phyloP scores from a whole-genome alignment of 2,113 vertebrate genomes.

The Nestor notabilis region DNA sequence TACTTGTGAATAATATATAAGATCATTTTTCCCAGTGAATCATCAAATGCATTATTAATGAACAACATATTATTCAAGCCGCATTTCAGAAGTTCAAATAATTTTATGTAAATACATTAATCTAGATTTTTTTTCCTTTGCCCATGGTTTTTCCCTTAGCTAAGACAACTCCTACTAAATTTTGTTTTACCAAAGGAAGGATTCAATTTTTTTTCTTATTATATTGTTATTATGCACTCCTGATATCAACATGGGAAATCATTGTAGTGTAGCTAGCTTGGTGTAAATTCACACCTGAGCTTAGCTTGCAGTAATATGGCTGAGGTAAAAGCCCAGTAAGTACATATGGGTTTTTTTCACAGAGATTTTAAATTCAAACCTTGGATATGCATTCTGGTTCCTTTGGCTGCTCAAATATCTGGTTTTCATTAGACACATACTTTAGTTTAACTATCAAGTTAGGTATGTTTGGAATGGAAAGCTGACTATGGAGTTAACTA shows the following conservation, averaged over 20 bases:
- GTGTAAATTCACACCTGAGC: not conserved
- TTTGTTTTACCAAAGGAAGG: not conserved
- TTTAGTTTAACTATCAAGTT: not conserved
- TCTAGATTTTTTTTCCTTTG: not conserved
- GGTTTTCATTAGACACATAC: not conserved
- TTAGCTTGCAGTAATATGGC: not conserved
- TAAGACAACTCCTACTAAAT: not conserved
- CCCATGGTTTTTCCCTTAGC: not conserved
- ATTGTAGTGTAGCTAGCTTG: not conserved
- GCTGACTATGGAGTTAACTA: not conserved
- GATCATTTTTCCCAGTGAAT: constrained; percentile 6
- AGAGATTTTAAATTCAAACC: not conserved
- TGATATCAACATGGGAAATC: not conserved
- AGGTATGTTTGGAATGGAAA: not conserved
- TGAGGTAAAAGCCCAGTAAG: not conserved
- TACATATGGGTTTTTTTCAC: not conserved
- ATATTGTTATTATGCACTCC: not conserved
- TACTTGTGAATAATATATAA: constrained; percentile 53
- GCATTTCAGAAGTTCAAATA: constrained; percentile 4
- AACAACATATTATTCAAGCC: not conserved
- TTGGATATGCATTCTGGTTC: not conserved
- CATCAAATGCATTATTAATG: constrained; percentile 20
- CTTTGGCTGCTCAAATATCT: not conserved
- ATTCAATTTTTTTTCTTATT: not conserved
- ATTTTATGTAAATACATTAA: not conserved